A percentile compares a stretch with the other conserved stretches of the same genome.
phyloP scores from a whole-genome alignment of 2,888 invertebrate species.

The Lasioglossum morio region DNA sequence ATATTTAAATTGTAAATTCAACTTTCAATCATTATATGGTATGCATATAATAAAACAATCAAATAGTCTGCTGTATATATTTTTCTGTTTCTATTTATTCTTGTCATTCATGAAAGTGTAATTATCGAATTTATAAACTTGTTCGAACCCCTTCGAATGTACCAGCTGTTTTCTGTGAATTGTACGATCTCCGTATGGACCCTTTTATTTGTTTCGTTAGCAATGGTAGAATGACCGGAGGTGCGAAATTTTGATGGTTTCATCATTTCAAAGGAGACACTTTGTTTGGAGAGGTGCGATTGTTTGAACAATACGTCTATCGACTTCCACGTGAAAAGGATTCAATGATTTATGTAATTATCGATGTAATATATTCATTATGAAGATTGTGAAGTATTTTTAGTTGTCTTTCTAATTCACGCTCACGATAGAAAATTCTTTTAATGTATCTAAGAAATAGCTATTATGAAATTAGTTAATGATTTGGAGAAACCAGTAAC shows the following conservation, averaged over 20 bases:
- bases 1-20: too few species aligned
- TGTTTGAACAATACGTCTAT: neutral
- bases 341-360: neutral
- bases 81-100: neutral
- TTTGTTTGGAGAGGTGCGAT: neutral
- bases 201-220: constrained; percentile 16
- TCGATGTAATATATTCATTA: neutral
- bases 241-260: neutral
- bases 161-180: neutral
- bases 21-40: neutral
- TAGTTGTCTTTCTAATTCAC: neutral
- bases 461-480: neutral
- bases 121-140: neutral
- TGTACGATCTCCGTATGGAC: neutral
- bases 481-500: neutral
- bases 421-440: neutral
- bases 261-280: neutral
- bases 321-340: neutral
- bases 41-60: neutral
- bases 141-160: neutral
- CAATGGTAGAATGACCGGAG: neutral
- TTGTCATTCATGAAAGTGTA: neutral
- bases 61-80: neutral
- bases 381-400: neutral
- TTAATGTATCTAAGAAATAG: neutral